Percentiles rank a stretch among this genome's conserved stretches.
Evolutionary conservation across 2,888 invertebrate species (phyloP).

Genomic region (Odontocolon sp.): DNA sequence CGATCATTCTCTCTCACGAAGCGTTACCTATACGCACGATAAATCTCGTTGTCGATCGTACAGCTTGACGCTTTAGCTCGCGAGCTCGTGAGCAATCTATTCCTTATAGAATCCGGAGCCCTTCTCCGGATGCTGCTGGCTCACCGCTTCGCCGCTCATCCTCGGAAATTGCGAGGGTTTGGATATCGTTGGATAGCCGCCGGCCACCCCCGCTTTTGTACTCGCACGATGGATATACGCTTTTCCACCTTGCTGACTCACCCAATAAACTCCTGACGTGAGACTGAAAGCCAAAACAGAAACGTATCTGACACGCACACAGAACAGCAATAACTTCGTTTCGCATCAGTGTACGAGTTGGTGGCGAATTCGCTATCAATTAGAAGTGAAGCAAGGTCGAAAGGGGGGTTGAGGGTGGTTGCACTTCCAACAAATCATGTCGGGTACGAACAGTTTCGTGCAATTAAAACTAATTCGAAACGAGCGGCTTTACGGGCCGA

Average conservation of each 20-base stretch:
- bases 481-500: neutral
- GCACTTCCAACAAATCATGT: no score
- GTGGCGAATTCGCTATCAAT: neutral
- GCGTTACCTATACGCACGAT: neutral
- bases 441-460: neutral
- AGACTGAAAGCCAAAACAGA: neutral
- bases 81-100: neutral
- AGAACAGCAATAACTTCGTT: neutral
- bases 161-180: neutral
- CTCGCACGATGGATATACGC: neutral
- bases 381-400: neutral
- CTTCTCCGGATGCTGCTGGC: neutral
- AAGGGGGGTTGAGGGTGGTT: no score
- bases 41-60: neutral
- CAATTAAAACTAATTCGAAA: constrained; percentile 14
- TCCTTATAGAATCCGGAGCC: neutral
- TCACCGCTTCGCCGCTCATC: neutral
- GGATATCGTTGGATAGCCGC: neutral
- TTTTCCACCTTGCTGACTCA: constrained; percentile 9
- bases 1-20: no score
- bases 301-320: neutral
- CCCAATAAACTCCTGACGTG: neutral
- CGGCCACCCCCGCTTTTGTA: neutral
- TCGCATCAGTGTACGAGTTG: no score
- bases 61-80: neutral